Conservation (phyloP, 2,113 vertebrate genomes). For the Scalopus aquaticus region DNA sequence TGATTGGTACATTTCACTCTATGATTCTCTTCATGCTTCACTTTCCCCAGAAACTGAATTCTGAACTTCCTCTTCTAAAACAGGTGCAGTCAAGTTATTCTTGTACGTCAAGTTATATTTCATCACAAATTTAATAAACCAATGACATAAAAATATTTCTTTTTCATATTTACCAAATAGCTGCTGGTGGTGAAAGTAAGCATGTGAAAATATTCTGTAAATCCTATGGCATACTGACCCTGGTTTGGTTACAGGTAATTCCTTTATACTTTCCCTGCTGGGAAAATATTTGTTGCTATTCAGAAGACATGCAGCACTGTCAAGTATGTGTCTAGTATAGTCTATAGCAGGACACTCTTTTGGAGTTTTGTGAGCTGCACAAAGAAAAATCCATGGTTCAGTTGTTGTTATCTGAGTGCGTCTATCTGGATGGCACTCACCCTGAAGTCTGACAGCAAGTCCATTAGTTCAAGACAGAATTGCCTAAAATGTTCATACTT, state of each 20-base stretch:
- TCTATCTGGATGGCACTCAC: slow-evolving; percentile 97
- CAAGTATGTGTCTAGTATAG: slow-evolving; percentile 98
- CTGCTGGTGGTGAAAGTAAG: slow-evolving; percentile 98
- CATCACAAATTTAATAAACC: slow-evolving; percentile 99
- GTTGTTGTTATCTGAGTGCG: slow-evolving; percentile 99
- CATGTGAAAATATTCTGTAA: slow-evolving; percentile 99
- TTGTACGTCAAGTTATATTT: slow-evolving; percentile 99
- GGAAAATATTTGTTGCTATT: slow-evolving; percentile 99
- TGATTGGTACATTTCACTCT: slow-evolving; percentile 77
- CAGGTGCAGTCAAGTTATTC: slow-evolving; percentile 99
- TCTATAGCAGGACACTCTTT: slow-evolving; percentile 97
- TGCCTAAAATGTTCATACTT: slow-evolving; percentile 98
- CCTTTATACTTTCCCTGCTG: slow-evolving; percentile 99
- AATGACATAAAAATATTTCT: slow-evolving; percentile 98
- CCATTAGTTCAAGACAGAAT: slow-evolving; percentile 99
- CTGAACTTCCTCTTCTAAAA: slow-evolving; percentile 98
- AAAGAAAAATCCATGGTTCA: slow-evolving; percentile 99
- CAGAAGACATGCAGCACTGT: slow-evolving; percentile 98
- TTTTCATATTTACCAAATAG: slow-evolving; percentile 99
- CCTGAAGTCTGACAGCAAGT: slow-evolving; percentile 98
- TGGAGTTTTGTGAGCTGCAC: slow-evolving; percentile 99
- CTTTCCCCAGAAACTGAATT: slow-evolving; percentile 95
- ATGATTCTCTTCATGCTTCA: slow-evolving; percentile 90
- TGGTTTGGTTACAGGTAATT: slow-evolving; percentile 98
- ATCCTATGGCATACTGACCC: slow-evolving; percentile 98